A percentile compares a stretch with the other conserved stretches of the same genome.
Evolutionary conservation across 2,888 invertebrate species (phyloP).

Genomic region (Netelia virgata): DNA sequence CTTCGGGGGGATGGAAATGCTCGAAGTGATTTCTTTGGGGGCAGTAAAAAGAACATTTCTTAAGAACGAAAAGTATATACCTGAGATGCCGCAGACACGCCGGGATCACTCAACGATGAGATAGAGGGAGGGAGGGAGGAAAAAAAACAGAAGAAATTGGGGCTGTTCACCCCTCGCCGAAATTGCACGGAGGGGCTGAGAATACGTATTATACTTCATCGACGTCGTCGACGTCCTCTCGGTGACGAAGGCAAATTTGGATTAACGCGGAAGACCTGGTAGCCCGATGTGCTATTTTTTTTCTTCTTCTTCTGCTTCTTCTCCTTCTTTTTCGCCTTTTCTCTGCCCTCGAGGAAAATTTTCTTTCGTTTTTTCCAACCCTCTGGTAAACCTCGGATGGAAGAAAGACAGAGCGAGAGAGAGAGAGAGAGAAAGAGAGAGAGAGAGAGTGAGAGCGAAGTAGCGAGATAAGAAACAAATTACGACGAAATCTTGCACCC

Average conservation of each 20-base stretch:
- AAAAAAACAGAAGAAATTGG: constrained; percentile 35
- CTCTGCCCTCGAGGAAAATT: constrained; percentile 53
- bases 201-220: constrained; percentile 29
- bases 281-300: constrained; percentile 39
- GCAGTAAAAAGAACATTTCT: not conserved
- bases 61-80: constrained; percentile 10
- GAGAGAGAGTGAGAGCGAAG: constrained; percentile 22
- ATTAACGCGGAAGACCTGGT: constrained; percentile 38
- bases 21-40: constrained; percentile 24
- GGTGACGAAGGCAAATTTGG: constrained; percentile 48
- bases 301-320: constrained; percentile 6
- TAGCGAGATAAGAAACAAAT: constrained; percentile 48
- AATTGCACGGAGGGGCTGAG: constrained; percentile 28
- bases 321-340: constrained; percentile 43
- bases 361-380: constrained; percentile 29
- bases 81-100: not conserved
- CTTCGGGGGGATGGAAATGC: not conserved
- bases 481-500: constrained; percentile 33
- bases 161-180: constrained; percentile 39
- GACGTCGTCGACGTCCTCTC: constrained; percentile 36
- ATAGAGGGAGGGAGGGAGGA: not conserved
- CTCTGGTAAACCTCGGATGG: constrained; percentile 5
- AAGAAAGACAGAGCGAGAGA: constrained; percentile 17
- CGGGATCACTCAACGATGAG: not conserved
- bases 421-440: constrained; percentile 24